Conservation (phyloP, 2,797 vertebrate species). For the Pristis pectinata region DNA sequence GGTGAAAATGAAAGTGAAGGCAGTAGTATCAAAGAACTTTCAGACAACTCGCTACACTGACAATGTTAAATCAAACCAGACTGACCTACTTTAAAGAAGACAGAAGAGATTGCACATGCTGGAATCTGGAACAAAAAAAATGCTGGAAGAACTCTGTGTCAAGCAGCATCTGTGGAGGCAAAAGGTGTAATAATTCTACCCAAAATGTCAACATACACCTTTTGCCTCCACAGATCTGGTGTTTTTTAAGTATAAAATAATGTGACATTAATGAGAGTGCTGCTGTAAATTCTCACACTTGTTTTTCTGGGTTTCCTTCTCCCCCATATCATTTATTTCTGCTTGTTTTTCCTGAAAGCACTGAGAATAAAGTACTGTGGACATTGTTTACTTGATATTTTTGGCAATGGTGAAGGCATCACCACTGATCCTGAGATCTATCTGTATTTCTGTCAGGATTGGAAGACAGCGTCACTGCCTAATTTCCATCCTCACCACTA, state of each 20-base stretch:
- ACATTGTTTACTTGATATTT: background rate
- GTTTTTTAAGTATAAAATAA: background rate
- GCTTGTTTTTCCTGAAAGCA: background rate
- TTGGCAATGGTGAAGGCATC: background rate
- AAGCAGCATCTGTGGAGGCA: too few relatives aligned
- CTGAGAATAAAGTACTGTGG: background rate
- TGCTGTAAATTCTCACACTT: background rate
- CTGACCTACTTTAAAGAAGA: background rate
- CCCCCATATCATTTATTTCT: background rate
- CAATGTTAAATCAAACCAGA: background rate
- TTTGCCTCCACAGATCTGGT: too few relatives aligned
- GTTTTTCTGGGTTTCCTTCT: background rate
- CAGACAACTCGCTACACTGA: background rate
- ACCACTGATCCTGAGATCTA: background rate
- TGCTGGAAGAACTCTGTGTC: too few relatives aligned
- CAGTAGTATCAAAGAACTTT: background rate
- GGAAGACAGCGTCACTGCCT: too few relatives aligned
- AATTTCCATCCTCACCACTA: background rate
- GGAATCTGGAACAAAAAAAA: too few relatives aligned
- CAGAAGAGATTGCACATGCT: background rate
- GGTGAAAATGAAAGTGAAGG: background rate
- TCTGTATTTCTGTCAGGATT: background rate
- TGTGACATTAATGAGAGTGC: background rate
- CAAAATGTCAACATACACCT: too few relatives aligned
- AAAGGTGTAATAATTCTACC: too few relatives aligned